Percentiles rank a stretch among this genome's conserved stretches.
Conservation (phyloP, 2,113 vertebrate genomes). For the Electrona antarctica region DNA sequence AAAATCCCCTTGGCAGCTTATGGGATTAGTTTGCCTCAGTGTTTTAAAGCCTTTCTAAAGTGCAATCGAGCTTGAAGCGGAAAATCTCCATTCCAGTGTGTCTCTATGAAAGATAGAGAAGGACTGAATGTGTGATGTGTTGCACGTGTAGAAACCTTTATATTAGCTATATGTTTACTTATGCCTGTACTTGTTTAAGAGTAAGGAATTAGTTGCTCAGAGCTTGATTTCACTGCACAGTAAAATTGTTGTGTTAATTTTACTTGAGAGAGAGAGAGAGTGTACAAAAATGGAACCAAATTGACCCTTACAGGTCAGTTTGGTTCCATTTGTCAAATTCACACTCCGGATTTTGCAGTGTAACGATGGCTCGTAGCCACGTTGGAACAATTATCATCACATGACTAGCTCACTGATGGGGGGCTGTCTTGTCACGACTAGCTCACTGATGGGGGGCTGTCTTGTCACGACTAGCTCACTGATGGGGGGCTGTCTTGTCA, state of each 20-base stretch:
- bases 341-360: too few species aligned
- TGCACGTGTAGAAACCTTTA: not conserved
- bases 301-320: too few species aligned
- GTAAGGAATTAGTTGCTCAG: constrained; percentile 22
- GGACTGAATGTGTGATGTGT: too few species aligned
- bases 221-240: constrained; percentile 24
- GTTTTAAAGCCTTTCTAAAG: constrained; percentile 67
- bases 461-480: too few species aligned
- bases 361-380: constrained; percentile 19
- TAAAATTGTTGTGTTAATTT: too few species aligned
- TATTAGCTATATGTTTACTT: constrained; percentile 13
- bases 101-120: constrained; percentile 16
- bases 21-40: constrained; percentile 66
- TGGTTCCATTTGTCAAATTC: too few species aligned
- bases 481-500: constrained; percentile 1
- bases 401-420: not conserved
- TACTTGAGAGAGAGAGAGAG: too few species aligned
- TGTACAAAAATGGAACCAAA: too few species aligned
- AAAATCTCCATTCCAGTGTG: constrained; percentile 18
- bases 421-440: too few species aligned
- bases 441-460: not conserved
- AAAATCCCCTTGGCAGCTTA: constrained; percentile 72
- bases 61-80: constrained; percentile 43
- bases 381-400: constrained; percentile 15
- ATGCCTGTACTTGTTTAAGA: constrained; percentile 29